phyloP scores from a whole-genome alignment of 2,113 vertebrate species.

The pig (Sus scrofa) region DNA sequence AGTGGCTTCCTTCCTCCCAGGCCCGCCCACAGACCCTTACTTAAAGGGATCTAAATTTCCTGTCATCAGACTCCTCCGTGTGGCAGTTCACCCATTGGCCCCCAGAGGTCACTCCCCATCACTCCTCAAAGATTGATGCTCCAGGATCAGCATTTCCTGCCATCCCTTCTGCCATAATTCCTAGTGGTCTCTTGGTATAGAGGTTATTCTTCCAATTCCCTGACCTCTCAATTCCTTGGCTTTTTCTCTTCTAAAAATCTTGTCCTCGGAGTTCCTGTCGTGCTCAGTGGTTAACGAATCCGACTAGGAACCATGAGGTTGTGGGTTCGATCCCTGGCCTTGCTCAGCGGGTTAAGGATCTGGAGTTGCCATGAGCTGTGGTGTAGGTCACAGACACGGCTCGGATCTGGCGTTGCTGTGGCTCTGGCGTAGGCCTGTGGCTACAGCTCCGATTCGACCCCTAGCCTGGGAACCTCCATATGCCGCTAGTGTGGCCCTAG shows the following conservation, averaged over 20 bases:
- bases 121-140: background rate
- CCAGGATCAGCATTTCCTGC: background rate
- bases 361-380: too few relatives aligned
- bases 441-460: too few relatives aligned
- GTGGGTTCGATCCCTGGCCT: too few relatives aligned
- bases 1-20: background rate
- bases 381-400: too few relatives aligned
- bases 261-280: too few relatives aligned
- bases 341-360: too few relatives aligned
- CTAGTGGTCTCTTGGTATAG: background rate
- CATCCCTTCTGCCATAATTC: background rate
- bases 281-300: too few relatives aligned
- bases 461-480: too few relatives aligned
- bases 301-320: too few relatives aligned
- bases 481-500: too few relatives aligned
- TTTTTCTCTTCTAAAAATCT: background rate
- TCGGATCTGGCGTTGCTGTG: too few relatives aligned
- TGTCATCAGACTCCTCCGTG: background rate
- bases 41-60: background rate
- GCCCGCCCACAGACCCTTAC: background rate
- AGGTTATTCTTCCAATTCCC: background rate
- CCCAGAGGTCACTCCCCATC: slow-evolving; percentile 8
- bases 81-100: background rate
- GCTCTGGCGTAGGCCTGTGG: too few relatives aligned
- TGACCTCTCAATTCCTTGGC: slow-evolving; percentile 10